Evolutionary conservation across 2,113 vertebrate species (phyloP).

Genomic region (Rhynchomys soricoides): DNA sequence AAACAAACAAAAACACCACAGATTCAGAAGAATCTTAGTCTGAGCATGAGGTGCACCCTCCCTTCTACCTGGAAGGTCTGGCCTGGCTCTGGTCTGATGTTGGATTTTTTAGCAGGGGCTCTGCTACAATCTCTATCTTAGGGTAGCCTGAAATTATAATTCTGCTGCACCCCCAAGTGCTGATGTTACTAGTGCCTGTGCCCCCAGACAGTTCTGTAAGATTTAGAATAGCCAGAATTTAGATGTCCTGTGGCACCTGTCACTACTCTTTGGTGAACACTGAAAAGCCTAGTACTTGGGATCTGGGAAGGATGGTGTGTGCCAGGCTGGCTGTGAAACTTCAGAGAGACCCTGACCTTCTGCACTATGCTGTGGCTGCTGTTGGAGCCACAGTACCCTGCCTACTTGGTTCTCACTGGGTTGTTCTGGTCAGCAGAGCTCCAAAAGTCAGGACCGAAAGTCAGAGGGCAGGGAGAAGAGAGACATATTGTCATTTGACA

Average conservation of each 20-base stretch:
- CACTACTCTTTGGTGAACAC: not conserved
- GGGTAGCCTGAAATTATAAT: not conserved
- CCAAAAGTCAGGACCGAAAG: constrained; percentile 94
- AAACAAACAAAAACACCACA: not conserved
- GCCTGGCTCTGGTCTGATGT: not conserved
- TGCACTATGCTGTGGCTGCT: not conserved
- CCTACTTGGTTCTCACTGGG: not conserved
- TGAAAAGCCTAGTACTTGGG: not conserved
- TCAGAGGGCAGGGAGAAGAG: constrained; percentile 94
- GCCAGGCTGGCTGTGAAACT: not conserved
- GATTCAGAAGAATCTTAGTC: not conserved
- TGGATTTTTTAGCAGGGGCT: not conserved
- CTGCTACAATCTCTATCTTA: not conserved
- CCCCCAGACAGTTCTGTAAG: not conserved
- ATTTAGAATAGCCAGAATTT: not conserved
- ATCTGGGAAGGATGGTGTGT: not conserved
- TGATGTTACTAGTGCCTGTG: not conserved
- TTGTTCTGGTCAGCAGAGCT: constrained; percentile 85
- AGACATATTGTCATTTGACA: constrained; percentile 97
- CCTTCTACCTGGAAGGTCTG: not conserved
- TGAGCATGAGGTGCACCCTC: not conserved
- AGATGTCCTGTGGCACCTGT: not conserved
- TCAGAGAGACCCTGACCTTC: not conserved
- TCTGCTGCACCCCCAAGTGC: not conserved
- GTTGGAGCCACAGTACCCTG: not conserved